Evolutionary conservation across 92 coral and sea anemone species (phyloP).

Genomic region (Epizoanthus illoricatus): DNA sequence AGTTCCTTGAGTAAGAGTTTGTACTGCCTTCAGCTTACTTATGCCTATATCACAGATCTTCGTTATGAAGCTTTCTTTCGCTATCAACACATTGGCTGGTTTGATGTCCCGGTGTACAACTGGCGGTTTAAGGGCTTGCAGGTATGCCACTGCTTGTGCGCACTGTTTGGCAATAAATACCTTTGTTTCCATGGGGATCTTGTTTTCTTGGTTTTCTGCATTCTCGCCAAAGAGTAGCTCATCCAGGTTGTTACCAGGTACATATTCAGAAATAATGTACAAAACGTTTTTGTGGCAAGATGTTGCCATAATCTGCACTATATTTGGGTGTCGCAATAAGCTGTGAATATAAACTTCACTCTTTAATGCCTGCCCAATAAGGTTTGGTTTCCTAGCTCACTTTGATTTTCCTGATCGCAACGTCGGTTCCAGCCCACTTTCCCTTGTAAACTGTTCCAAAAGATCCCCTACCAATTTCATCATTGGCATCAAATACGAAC

Average conservation of each 20-base stretch:
- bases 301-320: conserved; percentile 30
- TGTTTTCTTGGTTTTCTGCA: too few species aligned
- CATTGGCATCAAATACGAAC: too few species aligned
- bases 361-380: too few species aligned
- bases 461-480: too few species aligned
- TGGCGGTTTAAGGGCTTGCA: conserved; percentile 12
- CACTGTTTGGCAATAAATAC: too few species aligned
- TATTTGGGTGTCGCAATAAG: conserved; percentile 17
- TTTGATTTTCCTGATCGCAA: too few species aligned
- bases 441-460: too few species aligned
- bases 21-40: background rate
- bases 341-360: conserved; percentile 16
- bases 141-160: conserved; percentile 16
- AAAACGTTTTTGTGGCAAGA: background rate
- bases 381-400: too few species aligned
- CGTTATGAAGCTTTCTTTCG: background rate
- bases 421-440: too few species aligned
- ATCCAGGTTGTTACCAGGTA: too few species aligned
- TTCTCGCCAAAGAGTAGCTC: too few species aligned
- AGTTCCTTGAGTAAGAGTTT: background rate
- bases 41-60: conserved; percentile 20
- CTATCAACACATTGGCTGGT: conserved; percentile 16
- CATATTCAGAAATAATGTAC: background rate
- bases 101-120: conserved; percentile 23
- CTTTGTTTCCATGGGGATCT: too few species aligned